phyloP scores from a whole-genome alignment of 2,888 invertebrate species.

The Pseudoips prasinana region DNA sequence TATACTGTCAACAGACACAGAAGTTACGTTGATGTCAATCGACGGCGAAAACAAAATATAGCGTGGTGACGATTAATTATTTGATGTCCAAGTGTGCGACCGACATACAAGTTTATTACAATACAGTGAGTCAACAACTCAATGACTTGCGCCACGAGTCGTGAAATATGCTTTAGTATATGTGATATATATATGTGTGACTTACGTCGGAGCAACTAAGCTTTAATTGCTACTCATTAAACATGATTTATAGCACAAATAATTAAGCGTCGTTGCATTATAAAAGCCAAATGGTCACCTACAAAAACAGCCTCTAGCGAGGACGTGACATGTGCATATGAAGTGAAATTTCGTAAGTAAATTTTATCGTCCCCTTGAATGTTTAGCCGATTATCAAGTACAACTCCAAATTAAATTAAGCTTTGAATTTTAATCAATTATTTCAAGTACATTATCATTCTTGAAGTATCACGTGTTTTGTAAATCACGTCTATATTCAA shows the following conservation, averaged over 20 bases:
- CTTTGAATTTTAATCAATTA: conserved; percentile 6
- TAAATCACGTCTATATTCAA: too few relatives aligned
- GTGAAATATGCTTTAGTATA: conserved; percentile 27
- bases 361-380: conserved; percentile 22
- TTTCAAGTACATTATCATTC: conserved; percentile 1
- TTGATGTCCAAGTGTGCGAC: conserved; percentile 26
- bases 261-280: conserved; percentile 36
- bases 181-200: too few relatives aligned
- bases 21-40: conserved; percentile 32
- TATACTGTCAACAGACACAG: conserved; percentile 3
- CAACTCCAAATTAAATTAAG: conserved; percentile 12
- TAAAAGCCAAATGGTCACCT: conserved; percentile 20
- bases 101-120: conserved; percentile 5
- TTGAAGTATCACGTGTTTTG: too few relatives aligned
- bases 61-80: conserved; percentile 34
- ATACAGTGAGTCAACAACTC: conserved; percentile 36
- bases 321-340: conserved; percentile 15
- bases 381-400: conserved; percentile 13
- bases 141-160: conserved; percentile 34
- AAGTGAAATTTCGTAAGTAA: conserved; percentile 23
- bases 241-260: conserved; percentile 43
- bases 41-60: conserved; percentile 18
- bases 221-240: conserved; percentile 56
- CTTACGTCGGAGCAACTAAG: conserved; percentile 28
- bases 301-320: conserved; percentile 32